Conservation (phyloP, 2,113 vertebrate species). For the Laterallus jamaicensis region DNA sequence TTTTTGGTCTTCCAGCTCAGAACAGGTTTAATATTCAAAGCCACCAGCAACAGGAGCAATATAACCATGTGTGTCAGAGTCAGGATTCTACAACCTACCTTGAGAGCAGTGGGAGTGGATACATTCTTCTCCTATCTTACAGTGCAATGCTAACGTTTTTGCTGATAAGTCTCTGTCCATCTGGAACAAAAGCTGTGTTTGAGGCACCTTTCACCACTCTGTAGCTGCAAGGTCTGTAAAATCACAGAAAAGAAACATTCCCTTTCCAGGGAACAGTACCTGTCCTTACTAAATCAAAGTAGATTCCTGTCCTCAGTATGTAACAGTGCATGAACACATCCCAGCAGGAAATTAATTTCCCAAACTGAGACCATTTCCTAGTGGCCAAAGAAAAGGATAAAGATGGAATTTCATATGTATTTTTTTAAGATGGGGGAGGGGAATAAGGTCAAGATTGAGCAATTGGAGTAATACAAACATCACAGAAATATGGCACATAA, state of each 20-base stretch:
- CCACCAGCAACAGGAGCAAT: background rate
- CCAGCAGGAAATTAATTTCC: background rate
- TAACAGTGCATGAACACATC: background rate
- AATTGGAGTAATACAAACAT: background rate
- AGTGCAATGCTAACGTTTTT: background rate
- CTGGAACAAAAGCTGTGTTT: background rate
- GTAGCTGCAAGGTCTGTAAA: background rate
- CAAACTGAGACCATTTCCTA: background rate
- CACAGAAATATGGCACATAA: background rate
- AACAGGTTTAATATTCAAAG: background rate
- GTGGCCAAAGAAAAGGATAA: background rate
- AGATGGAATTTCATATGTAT: background rate
- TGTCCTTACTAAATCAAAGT: background rate
- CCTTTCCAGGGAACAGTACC: background rate
- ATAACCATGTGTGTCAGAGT: background rate
- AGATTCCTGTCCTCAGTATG: background rate
- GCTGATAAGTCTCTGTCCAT: background rate
- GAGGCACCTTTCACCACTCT: background rate
- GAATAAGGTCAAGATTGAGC: background rate
- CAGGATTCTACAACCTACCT: background rate
- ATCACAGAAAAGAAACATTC: background rate
- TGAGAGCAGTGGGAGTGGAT: background rate
- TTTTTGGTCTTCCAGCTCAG: background rate
- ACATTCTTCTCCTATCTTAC: background rate
- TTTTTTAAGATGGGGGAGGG: background rate